Conservation (phyloP, 2,797 vertebrate species). For the Megalops cyprinoides region DNA sequence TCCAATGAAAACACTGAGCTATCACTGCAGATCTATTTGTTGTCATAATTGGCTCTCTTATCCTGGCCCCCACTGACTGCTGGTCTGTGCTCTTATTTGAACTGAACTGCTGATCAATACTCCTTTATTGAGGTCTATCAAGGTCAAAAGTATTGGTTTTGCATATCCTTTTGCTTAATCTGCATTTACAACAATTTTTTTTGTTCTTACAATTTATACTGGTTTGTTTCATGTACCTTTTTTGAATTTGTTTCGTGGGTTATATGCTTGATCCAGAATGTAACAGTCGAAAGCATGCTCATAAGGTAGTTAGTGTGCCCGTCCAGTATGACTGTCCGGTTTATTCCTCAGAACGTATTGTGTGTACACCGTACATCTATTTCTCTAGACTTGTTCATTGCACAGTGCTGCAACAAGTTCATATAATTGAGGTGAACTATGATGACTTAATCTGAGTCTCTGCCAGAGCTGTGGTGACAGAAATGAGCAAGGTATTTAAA, state of each 20-base stretch:
- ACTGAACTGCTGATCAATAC: slow-evolving; percentile 56
- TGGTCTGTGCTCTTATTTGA: slow-evolving; percentile 44
- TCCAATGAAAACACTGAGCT: slow-evolving; percentile 4
- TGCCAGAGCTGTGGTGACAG: not conserved
- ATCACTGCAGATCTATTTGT: slow-evolving; percentile 17
- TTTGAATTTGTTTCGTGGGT: not conserved
- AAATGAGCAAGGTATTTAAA: slow-evolving; percentile 26
- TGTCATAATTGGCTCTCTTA: slow-evolving; percentile 18
- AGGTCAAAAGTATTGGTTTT: slow-evolving; percentile 22
- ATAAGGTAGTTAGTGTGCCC: not conserved
- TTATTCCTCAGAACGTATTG: not conserved
- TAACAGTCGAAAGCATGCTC: too few relatives aligned
- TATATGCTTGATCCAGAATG: not conserved
- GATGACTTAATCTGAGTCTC: not conserved
- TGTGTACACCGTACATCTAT: not conserved
- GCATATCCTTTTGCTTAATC: slow-evolving; percentile 15
- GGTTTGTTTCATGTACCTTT: too few relatives aligned
- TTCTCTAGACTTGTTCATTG: not conserved
- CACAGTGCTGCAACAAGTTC: not conserved
- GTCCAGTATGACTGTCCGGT: not conserved
- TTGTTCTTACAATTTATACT: too few relatives aligned
- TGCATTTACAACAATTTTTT: not conserved
- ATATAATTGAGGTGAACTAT: not conserved
- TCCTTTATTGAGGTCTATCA: slow-evolving; percentile 35
- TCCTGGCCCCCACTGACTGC: not conserved